Base-by-base conservation (phyloP, 2,113 vertebrate species). In the Neodontobutis hainanensis region DNA sequence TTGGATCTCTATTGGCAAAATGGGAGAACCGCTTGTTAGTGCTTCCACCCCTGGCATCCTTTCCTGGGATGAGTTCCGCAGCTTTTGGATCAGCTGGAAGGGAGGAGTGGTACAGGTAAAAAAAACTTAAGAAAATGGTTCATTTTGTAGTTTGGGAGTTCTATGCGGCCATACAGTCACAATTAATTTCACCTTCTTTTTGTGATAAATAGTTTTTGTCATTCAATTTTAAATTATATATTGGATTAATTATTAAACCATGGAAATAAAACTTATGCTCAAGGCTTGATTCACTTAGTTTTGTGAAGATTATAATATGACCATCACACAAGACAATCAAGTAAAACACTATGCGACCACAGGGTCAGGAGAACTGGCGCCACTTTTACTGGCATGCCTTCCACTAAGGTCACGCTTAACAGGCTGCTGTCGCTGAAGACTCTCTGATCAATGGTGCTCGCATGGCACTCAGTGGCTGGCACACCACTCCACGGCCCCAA, bases 61-160 rank as follows among this genome's bases (percentile, higher is more conserved):
- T 15, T 96, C 96, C 67, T 97, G 95, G 95, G 95, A 97, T 61
- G 96, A 97, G 72, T 98, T 97, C 86, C 93, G 95, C 69, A 95
- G 89, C 68, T 97, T 97, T 86, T 98, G 96, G 95, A 93, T 98
- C 88, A 94, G 93, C 82, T 97, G 96, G 95, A 94, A 81, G 60
- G 90, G 87, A 40, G 93, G 94, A 0, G 38, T 92, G 44, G 86
- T 97, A 38, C 94, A 97, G 95, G 96, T 93, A 61, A 66, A 70
- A 55, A 34, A 11, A 61, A n/a, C n/a, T 7, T 6, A 16, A 50
- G 9, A 7, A 15, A 40, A 3, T 16, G 6, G 19, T 11, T 10
- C 0, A 11, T 51, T 51, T 32, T 51, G 10, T 2, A 27, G 16
- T 51, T 16, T 48, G 5, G 32, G 34, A 38, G 36, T 6, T 38